These are phyloP conservation scores for Dicyrtoma fusca DNA, from an alignment of 2,888 invertebrate species.

Conservation along the genomic window DNA sequence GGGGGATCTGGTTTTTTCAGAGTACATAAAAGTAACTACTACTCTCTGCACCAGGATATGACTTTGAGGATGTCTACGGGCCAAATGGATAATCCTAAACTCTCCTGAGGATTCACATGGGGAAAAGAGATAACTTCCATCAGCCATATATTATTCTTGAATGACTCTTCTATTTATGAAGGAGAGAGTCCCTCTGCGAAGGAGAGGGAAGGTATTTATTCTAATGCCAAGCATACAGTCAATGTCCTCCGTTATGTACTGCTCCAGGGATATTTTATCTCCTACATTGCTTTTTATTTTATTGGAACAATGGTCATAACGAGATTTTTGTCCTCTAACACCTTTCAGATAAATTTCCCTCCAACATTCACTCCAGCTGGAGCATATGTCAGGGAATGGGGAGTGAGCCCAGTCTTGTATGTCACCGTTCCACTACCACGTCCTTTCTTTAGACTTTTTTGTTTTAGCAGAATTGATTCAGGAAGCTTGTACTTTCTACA, in stretches of 20 bases:
- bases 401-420: not conserved
- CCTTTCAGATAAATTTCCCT: slow-evolving; percentile 30
- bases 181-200: not conserved
- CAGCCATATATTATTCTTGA: slow-evolving; percentile 46
- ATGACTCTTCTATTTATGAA: slow-evolving; percentile 46
- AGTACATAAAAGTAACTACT: not conserved
- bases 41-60: not conserved
- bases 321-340: slow-evolving; percentile 18
- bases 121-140: slow-evolving; percentile 42
- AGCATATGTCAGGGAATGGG: not conserved
- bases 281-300: slow-evolving; percentile 31
- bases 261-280: slow-evolving; percentile 6
- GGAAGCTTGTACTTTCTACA: not conserved
- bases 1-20: not conserved
- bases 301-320: slow-evolving; percentile 27
- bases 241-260: slow-evolving; percentile 12
- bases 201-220: slow-evolving; percentile 21
- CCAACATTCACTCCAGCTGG: not conserved
- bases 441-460: too few relatives aligned
- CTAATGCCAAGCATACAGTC: slow-evolving; percentile 20
- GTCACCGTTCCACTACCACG: not conserved
- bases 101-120: slow-evolving; percentile 26
- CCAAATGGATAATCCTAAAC: slow-evolving; percentile 43
- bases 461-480: not conserved
- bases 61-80: slow-evolving; percentile 28